Base-by-base conservation (phyloP, 2,113 vertebrate genomes). In the Glaucomys volans region DNA sequence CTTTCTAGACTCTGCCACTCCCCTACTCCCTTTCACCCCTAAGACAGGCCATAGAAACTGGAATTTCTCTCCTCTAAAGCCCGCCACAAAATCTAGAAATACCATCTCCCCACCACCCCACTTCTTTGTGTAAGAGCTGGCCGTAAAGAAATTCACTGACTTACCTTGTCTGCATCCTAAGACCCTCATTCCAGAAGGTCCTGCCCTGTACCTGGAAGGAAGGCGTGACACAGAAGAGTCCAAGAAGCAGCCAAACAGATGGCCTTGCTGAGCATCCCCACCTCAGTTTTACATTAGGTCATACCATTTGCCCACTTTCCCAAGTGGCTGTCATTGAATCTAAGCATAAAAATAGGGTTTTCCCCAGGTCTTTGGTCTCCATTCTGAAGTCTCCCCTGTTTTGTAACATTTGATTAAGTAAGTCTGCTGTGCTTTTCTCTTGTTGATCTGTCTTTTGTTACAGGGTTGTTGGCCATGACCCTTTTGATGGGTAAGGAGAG, bases 21-120 rank as follows among this genome's bases (percentile, higher is more conserved):
- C 17, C 11, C 30, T 74, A 26, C 18, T 12, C 47, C 6, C 8
- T 75, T 74, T 8, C 44, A 30, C 35, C 67, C 67, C 42, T 40
- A 50, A 79, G 37, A 26, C 20, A 77, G 42, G 40, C 40, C 54
- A 16, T n/a, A 44, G 54, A 62, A 62, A 62, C 20, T 16, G 71
- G 75, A 87, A n/a, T 9, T 40, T 35, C 13, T 18, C 37, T 59
- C n/a, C 37, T 7, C 30, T 40, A 17, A 32, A 72, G 4, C 42
- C n/a, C 14, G 28, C 42, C 66, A 32, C 16, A 44, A 32, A 67
- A 71, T 12, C 18, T 50, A 47, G 52, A 72, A 71, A 40, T 42
- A 4, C 44, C 9, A 4, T 64, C 30, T 50, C 1, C 6, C 44
- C 44, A 7, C 2, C 4, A 3, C 4, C 37, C 32, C 16, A 3